Percentiles rank a stretch among this genome's conserved stretches.
These are phyloP conservation scores for Nansenia antarctica DNA, from an alignment of 2,113 vertebrate genomes.

Conservation along the genomic window DNA sequence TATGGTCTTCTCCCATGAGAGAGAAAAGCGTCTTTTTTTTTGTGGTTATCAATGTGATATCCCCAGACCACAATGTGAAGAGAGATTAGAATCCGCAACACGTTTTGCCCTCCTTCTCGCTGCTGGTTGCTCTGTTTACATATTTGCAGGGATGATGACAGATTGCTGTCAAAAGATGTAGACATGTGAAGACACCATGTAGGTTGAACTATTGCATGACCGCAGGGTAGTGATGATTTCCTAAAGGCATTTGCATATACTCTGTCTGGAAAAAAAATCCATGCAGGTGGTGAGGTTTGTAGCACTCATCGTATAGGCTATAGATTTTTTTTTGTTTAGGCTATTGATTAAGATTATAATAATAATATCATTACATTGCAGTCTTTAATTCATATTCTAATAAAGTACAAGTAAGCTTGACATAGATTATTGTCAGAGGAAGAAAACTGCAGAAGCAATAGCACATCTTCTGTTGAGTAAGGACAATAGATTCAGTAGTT, in stretches of 20 bases:
- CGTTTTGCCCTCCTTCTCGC: constrained; percentile 32
- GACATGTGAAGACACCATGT: constrained; percentile 52
- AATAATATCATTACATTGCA: too few relatives aligned
- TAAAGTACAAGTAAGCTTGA: neutral
- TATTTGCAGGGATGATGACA: constrained; percentile 65
- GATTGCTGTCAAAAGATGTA: constrained; percentile 62
- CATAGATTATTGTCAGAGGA: neutral
- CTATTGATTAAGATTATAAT: too few relatives aligned
- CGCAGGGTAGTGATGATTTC: constrained; percentile 23
- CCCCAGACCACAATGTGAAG: constrained; percentile 31
- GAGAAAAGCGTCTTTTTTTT: constrained; percentile 15
- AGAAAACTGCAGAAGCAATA: neutral
- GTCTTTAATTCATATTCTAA: neutral
- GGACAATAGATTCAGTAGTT: neutral
- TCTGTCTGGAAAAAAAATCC: constrained; percentile 16
- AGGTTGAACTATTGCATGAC: constrained; percentile 45
- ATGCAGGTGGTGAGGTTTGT: constrained; percentile 27
- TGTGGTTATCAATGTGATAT: constrained; percentile 40
- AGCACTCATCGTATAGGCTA: neutral
- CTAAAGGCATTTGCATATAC: constrained; percentile 26
- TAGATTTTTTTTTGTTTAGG: neutral
- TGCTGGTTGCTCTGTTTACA: constrained; percentile 60
- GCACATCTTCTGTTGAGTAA: neutral
- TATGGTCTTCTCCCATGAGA: constrained; percentile 34
- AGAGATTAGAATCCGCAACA: constrained; percentile 51